These are phyloP conservation scores for Nematolebias whitei DNA, from an alignment of 2,113 vertebrate genomes.

Conservation along the genomic window DNA sequence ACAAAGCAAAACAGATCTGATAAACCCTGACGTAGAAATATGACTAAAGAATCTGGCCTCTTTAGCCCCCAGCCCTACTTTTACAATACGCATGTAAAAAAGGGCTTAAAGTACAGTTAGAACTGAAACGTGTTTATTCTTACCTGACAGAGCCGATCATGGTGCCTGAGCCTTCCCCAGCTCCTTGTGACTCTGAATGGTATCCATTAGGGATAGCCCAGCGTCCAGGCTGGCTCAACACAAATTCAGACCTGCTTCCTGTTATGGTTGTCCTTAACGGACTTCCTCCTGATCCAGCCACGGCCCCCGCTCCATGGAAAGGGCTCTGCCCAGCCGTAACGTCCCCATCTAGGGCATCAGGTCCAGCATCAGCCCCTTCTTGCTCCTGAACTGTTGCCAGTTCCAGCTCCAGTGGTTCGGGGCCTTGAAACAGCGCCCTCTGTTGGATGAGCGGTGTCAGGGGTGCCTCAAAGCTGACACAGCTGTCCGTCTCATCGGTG, in stretches of 20 bases:
- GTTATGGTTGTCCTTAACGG: slow-evolving; percentile 91
- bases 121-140: too few relatives aligned
- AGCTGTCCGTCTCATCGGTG: slow-evolving; percentile 96
- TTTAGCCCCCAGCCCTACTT: background rate
- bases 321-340: slow-evolving; percentile 13
- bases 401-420: slow-evolving; percentile 86
- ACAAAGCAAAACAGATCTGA: too few relatives aligned
- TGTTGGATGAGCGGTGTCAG: slow-evolving; percentile 96
- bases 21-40: too few relatives aligned
- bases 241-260: slow-evolving; percentile 92
- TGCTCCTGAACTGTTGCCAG: slow-evolving; percentile 82
- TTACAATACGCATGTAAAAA: too few relatives aligned
- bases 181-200: slow-evolving; percentile 77
- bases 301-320: slow-evolving; percentile 55
- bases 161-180: slow-evolving; percentile 78
- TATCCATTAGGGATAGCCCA: slow-evolving; percentile 89
- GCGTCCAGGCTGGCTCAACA: slow-evolving; percentile 87
- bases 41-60: too few relatives aligned
- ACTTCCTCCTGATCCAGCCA: slow-evolving; percentile 80
- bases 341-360: slow-evolving; percentile 67
- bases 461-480: slow-evolving; percentile 94
- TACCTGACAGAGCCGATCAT: slow-evolving; percentile 92
- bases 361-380: slow-evolving; percentile 79
- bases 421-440: slow-evolving; percentile 86
- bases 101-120: too few relatives aligned